phyloP scores from a whole-genome alignment of 2,797 vertebrate genomes.

The Microtus agrestis region DNA sequence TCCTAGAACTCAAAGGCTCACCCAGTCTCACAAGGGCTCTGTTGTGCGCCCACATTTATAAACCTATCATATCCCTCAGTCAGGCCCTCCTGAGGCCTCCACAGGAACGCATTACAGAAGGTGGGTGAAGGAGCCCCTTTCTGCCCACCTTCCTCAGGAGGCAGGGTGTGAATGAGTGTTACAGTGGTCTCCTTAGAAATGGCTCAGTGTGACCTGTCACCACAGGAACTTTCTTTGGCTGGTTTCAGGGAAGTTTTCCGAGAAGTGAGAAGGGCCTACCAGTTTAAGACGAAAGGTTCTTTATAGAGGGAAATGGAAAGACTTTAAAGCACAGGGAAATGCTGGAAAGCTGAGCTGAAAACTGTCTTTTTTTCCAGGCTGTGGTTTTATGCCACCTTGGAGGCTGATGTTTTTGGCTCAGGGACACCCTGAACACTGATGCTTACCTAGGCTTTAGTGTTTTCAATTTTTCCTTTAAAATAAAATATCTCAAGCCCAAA shows the following conservation, averaged over 20 bases:
- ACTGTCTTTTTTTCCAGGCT: slow-evolving; percentile 48
- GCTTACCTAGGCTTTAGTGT: neutral
- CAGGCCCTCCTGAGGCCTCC: slow-evolving; percentile 31
- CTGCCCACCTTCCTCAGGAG: slow-evolving; percentile 1
- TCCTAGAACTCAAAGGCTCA: slow-evolving; percentile 54
- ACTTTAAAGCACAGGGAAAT: neutral
- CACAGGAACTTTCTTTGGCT: slow-evolving; percentile 71
- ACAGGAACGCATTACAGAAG: neutral
- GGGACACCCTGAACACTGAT: neutral
- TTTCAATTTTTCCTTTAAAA: slow-evolving; percentile 45
- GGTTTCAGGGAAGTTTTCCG: slow-evolving; percentile 7
- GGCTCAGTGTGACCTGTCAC: slow-evolving; percentile 51
- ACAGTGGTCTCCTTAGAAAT: slow-evolving; percentile 54
- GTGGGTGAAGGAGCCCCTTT: slow-evolving; percentile 54
- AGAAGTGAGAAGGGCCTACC: slow-evolving; percentile 58
- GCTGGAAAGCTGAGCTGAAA: slow-evolving; percentile 21
- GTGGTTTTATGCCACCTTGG: slow-evolving; percentile 42
- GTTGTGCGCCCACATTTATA: slow-evolving; percentile 39
- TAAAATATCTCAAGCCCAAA: neutral
- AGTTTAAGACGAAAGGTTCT: slow-evolving; percentile 57
- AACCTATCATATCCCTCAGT: neutral
- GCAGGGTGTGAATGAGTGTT: neutral
- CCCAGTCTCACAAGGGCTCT: slow-evolving; percentile 23
- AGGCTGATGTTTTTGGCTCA: slow-evolving; percentile 53
- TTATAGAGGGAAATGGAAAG: slow-evolving; percentile 59